phyloP scores from a whole-genome alignment of 2,888 invertebrate species.

The Drosophila cracens region DNA sequence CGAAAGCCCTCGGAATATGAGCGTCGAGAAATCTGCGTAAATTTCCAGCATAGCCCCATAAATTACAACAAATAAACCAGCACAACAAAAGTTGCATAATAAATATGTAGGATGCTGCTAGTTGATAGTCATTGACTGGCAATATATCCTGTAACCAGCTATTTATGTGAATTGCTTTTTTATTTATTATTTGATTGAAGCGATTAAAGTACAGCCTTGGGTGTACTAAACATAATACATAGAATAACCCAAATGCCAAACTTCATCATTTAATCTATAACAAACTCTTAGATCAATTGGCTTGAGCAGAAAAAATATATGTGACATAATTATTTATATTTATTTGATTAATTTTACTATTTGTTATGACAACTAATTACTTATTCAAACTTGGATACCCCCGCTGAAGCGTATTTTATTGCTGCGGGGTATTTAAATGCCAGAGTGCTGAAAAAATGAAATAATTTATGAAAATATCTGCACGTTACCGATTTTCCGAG shows the following conservation, averaged over 20 bases:
- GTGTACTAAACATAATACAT: neutral
- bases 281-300: neutral
- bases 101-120: conserved; percentile 4
- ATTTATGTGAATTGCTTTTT: neutral
- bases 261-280: neutral
- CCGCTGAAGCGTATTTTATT: neutral
- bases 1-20: conserved; percentile 45
- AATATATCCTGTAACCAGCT: conserved; percentile 26
- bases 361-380: neutral
- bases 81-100: conserved; percentile 42
- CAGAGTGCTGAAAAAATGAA: conserved; percentile 22
- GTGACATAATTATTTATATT: neutral
- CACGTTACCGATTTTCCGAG: conserved; percentile 45
- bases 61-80: conserved; percentile 53
- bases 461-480: conserved; percentile 66
- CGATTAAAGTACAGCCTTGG: neutral
- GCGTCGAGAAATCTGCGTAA: conserved; percentile 58
- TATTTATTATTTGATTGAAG: neutral
- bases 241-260: neutral
- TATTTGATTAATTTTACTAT: neutral
- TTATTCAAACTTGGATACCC: neutral
- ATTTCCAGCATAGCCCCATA: conserved; percentile 45
- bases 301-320: neutral
- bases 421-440: conserved; percentile 36
- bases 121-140: neutral